Percentiles rank a stretch among this genome's conserved stretches.
Conservation (phyloP, 2,113 vertebrate genomes). For the Phoxinus phoxinus region DNA sequence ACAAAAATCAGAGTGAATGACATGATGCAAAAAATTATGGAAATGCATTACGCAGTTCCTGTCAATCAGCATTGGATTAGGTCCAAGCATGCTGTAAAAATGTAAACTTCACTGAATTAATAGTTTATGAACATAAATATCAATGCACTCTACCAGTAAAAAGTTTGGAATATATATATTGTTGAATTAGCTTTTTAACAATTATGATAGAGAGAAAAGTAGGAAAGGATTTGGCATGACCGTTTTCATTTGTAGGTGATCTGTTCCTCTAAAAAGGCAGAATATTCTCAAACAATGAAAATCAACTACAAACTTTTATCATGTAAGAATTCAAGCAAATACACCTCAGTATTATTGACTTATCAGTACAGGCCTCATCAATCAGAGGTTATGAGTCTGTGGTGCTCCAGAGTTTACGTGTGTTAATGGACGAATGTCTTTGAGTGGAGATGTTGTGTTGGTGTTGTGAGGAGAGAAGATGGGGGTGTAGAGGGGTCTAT, state of each 20-base stretch:
- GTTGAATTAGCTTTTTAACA: background rate
- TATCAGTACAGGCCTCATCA: background rate
- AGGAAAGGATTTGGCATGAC: background rate
- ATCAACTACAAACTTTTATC: background rate
- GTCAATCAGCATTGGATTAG: conserved; percentile 39
- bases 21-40: conserved; percentile 5
- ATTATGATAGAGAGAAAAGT: background rate
- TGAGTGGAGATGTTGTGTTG: conserved; percentile 53
- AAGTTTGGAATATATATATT: too few species aligned
- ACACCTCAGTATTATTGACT: background rate
- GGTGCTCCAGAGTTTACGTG: background rate
- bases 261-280: background rate
- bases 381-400: background rate
- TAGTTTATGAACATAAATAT: background rate
- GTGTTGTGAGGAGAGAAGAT: conserved; percentile 29
- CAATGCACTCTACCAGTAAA: background rate
- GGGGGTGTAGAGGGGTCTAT: conserved; percentile 81
- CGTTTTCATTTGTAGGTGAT: background rate
- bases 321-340: background rate
- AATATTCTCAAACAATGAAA: background rate
- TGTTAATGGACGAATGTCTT: conserved; percentile 11
- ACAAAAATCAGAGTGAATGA: conserved; percentile 46
- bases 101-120: background rate
- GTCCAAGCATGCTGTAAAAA: background rate
- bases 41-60: conserved; percentile 54